Base-by-base conservation (phyloP, 1,140 invertebrate genomes). In the Leptopilina clavipes region DNA sequence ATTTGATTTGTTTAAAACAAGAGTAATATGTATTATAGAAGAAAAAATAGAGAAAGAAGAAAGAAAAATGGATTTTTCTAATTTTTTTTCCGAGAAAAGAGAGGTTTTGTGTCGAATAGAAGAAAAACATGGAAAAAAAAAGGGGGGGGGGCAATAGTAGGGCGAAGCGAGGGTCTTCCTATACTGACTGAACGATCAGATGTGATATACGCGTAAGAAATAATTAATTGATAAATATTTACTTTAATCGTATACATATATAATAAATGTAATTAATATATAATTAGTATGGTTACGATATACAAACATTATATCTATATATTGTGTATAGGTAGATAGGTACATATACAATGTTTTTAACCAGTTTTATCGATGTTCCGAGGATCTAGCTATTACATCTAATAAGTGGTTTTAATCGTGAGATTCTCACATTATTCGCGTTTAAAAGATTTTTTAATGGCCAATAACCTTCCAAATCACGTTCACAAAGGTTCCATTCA, bases 171-270 rank as follows among this genome's bases (percentile, higher is more conserved):
- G 88, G 89, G 89, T 89, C 89, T 90, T 90, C 89, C 89, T 90
- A 90, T 87, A 89, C 86, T 90, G 89, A 90, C 89, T 90, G 89
- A 90, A 90, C 85, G 89, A 89, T 90, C 89, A 90, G 89, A 90
- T 90, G 89, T 90, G 89, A 90, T 90, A 90, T 90, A 90, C 82
- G 86, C 86, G 86, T 90, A 90, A 90, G 87, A 85, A 88, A 85
- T 82, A 82, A 85, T 86, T 84, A 86, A 88, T 84, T 85, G 83
- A 83, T 84, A 82, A 84, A 86, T 86, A 88, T 86, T 87, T 86
- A 88, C 83, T 81, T 81, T 85, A 86, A 85, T 88, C 84, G 81
- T 87, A 86, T 80, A 81, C 73, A 85, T 80, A 40, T 40, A 40
- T 40, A 40, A 40, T 82, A 76, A 83, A 83, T 80, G 71, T 82